phyloP scores from a whole-genome alignment of 1,140 invertebrate species.

The Hypsibius dujardini region DNA sequence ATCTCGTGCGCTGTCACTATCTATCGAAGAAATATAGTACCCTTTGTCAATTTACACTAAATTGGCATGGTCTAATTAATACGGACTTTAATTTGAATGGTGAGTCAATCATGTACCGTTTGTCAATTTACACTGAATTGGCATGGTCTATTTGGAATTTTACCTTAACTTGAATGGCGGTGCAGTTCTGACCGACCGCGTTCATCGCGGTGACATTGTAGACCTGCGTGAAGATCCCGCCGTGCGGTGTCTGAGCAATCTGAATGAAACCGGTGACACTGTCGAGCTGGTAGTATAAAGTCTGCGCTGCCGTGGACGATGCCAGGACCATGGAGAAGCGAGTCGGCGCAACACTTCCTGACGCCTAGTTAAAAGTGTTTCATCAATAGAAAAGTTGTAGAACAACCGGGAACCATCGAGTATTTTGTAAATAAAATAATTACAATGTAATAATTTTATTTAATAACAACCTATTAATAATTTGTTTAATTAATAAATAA shows the following conservation, averaged over 20 bases:
- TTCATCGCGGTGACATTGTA: slow-evolving; percentile 13
- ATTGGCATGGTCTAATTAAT: too few relatives aligned
- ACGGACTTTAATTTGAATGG: too few relatives aligned
- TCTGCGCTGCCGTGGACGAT: neutral
- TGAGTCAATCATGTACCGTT: too few relatives aligned
- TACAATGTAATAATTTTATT: too few relatives aligned
- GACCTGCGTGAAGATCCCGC: neutral
- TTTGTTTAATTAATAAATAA: too few relatives aligned
- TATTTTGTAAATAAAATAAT: neutral
- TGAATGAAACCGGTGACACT: neutral
- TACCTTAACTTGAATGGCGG: neutral
- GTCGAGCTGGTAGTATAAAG: neutral
- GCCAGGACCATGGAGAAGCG: neutral
- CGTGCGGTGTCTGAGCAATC: neutral
- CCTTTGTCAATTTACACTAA: too few relatives aligned
- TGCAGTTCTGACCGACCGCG: neutral
- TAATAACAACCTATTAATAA: too few relatives aligned
- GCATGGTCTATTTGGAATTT: too few relatives aligned
- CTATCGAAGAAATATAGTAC: too few relatives aligned
- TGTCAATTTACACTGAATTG: too few relatives aligned
- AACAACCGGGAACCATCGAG: too few relatives aligned
- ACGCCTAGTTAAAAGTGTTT: neutral
- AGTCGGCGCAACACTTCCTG: slow-evolving; percentile 10
- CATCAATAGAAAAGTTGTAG: neutral
- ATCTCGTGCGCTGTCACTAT: too few relatives aligned